A percentile compares a stretch with the other conserved stretches of the same genome.
These are phyloP conservation scores for Ophonus ardosiacus DNA, from an alignment of 2,888 invertebrate species.

Conservation along the genomic window DNA sequence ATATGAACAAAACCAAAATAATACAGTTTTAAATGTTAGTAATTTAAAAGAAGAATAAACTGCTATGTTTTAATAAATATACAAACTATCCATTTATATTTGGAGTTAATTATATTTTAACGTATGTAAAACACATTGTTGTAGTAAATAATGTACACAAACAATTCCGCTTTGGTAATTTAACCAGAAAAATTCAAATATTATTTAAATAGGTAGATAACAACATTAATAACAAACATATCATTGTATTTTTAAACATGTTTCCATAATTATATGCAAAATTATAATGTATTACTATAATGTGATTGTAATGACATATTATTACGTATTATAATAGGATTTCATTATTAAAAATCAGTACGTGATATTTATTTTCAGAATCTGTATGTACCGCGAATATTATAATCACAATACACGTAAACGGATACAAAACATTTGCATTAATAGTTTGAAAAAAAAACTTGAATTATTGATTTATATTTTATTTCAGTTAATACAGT, in stretches of 20 bases:
- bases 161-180: background rate
- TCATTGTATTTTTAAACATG: background rate
- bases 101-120: too few species aligned
- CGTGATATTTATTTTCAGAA: background rate
- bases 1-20: too few species aligned
- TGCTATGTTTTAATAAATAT: too few species aligned
- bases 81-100: too few species aligned
- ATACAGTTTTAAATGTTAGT: too few species aligned
- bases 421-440: background rate
- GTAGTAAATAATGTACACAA: background rate
- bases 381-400: background rate
- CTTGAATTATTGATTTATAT: background rate
- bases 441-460: background rate
- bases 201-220: background rate
- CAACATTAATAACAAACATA: background rate
- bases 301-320: background rate
- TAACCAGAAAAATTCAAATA: background rate
- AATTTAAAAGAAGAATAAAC: too few species aligned
- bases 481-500: background rate
- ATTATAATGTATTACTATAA: background rate
- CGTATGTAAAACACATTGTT: background rate
- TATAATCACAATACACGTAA: background rate
- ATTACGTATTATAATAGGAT: background rate
- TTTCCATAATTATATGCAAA: background rate
- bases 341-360: background rate